Evolutionary conservation across 2,888 invertebrate genomes (phyloP), one percentile per base, ranked within the genome.

Genomic region (Apamea monoglypha): DNA sequence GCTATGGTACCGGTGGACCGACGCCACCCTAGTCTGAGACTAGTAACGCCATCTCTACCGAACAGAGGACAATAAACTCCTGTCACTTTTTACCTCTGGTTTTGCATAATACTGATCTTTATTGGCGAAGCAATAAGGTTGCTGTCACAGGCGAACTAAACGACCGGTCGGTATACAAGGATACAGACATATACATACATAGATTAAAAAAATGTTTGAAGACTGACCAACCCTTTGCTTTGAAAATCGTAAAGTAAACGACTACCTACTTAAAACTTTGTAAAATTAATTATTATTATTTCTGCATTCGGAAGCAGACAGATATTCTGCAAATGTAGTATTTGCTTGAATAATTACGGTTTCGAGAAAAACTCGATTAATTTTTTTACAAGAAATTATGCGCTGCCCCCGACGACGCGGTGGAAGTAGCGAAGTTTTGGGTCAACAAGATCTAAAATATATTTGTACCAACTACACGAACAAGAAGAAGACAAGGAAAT

Each of bases 201-300:
- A 80, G 82, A 80, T 25, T 68, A 82, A 53, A 32, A 61, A 40
- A 82, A 61, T 68, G 7, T 16, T 59, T 29, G n/a, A 36, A 80
- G 80, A 67, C 0, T n/a, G n/a, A 12, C 21, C 10, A 29, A n/a
- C 1, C n/a, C 18, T 80, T 74, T 40, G 80, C 32, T 61, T 53
- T 82, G 16, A 64, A 53, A 40, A 44, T n/a, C 16, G 16, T 56
- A 44, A 2, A 21, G 29, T 32, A 40, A 21, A 40, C n/a, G 14
- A 40, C 18, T n/a, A 32, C 29, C 53, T 21, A 53, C 53, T 44
- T 47, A 25, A 44, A 36, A 50, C 4, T 50, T 8, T 8, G 0
- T n/a, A 14, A n/a, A 70, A 68, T 47, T 21, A 21, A 21, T 18
- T 29, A 47, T n/a, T 16, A n/a, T 21, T 47, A 47, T 69, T 29